Evolutionary conservation across 2,113 vertebrate genomes (phyloP).

Genomic region (Globicephala melas): DNA sequence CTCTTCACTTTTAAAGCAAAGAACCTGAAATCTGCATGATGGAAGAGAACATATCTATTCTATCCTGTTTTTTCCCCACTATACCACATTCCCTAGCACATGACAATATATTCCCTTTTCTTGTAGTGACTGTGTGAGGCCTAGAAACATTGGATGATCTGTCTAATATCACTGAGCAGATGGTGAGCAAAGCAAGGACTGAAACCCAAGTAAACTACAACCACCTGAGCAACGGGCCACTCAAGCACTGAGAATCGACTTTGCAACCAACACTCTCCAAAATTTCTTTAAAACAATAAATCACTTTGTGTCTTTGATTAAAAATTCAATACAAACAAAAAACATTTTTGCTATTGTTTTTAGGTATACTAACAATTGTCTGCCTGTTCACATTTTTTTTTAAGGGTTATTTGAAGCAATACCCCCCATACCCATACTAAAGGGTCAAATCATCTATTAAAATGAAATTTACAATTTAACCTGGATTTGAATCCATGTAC

Average conservation of each 20-base stretch:
- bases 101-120: background rate
- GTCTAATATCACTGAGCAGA: background rate
- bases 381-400: background rate
- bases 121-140: background rate
- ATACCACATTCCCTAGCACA: background rate
- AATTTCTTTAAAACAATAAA: background rate
- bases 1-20: constrained; percentile 1
- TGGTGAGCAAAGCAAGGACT: background rate
- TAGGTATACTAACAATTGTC: background rate
- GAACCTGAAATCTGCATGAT: background rate
- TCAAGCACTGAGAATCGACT: background rate
- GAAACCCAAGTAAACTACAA: background rate
- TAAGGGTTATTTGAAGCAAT: constrained; percentile 4
- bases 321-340: background rate
- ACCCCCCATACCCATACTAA: background rate
- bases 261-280: background rate
- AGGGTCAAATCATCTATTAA: background rate
- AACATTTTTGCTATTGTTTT: background rate
- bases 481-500: background rate
- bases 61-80: background rate
- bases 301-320: background rate
- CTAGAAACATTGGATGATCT: background rate
- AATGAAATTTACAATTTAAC: constrained; percentile 35
- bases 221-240: background rate
- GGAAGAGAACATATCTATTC: background rate